Evolutionary conservation across 2,797 vertebrate species (phyloP), one percentile per base, ranked within the genome.

Genomic region (Limosa lapponica): DNA sequence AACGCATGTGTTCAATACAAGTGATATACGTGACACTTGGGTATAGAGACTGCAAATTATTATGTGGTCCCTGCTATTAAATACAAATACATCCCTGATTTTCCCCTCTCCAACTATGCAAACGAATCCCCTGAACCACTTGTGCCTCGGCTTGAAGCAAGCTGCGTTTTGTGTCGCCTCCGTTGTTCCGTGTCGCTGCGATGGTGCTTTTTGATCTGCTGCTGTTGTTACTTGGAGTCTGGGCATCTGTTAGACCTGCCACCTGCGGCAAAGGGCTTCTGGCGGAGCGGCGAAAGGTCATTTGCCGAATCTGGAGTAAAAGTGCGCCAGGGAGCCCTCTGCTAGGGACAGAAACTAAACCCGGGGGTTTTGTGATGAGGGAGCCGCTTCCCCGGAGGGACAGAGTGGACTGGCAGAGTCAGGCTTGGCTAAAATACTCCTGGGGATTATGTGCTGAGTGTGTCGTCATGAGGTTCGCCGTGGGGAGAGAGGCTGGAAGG

Each of bases 161-260:
- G n/a, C 52, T 7, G 2, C 4, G 5, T 18, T 71, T 48, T 67
- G 30, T 22, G 1, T n/a, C 3, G 3, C 67, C 62, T 28, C 66
- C 15, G 18, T 27, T 8, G 14, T 51, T 49, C 61, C 1, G 0
- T 28, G 65, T 28, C 0, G 1, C 27, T 27, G 37, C 1, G 4
- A 5, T 7, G 43, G 51, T 36, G 83, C 80, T 82, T 62, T 84
- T 32, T 70, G 83, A 82, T 57, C 48, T 13, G 0, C 79, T 89
- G 84, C 70, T 72, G 65, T 2, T 71, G 43, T 55, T 78, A 14
- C 10, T 0, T 39, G 88, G 62, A 81, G 22, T 82, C 78, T 88
- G 88, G 80, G 51, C 66, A 43, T 74, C 88, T 87, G 66, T 58
- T 44, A 51, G 54, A 49, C 36, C 43, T 41, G 61, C 62, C 13